These are phyloP conservation scores for Heliothis virescens DNA, from an alignment of 1,140 invertebrate genomes.

Conservation along the genomic window DNA sequence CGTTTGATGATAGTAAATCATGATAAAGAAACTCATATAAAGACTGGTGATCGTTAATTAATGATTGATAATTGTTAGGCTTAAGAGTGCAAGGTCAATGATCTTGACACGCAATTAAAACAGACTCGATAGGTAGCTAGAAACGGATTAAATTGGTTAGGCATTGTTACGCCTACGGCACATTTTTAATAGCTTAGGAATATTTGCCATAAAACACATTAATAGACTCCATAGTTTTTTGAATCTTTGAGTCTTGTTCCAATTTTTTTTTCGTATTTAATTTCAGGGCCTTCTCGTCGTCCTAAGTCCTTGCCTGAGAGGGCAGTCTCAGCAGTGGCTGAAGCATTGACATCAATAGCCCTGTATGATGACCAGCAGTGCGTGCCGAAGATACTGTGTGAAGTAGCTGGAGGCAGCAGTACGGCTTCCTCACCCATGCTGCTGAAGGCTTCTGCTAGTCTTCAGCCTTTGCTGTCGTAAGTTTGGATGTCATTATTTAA, in stretches of 20 bases:
- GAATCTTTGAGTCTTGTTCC: background rate
- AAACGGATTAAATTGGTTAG: background rate
- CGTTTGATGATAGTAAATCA: background rate
- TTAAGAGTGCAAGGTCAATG: conserved; percentile 4
- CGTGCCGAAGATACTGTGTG: conserved; percentile 92
- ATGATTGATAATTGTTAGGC: background rate
- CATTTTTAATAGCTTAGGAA: background rate
- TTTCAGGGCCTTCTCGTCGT: conserved; percentile 55
- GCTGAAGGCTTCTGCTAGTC: conserved; percentile 87
- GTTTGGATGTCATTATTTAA: conserved; percentile 58
- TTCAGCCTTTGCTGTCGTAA: conserved; percentile 90
- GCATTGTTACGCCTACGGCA: conserved; percentile 1
- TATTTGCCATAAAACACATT: too few species aligned
- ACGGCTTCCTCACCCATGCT: conserved; percentile 85
- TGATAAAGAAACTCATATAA: background rate
- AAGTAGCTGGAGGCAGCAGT: conserved; percentile 89
- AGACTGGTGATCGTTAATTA: background rate
- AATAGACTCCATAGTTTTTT: too few species aligned
- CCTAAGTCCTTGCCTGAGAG: conserved; percentile 54
- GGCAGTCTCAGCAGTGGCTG: conserved; percentile 57
- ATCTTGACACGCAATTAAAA: background rate
- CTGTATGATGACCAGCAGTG: conserved; percentile 92
- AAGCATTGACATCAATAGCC: conserved; percentile 89
- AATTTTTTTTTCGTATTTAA: background rate
- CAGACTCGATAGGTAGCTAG: background rate